phyloP scores from a whole-genome alignment of 2,797 vertebrate species.

The Acanthurus leucopareius region DNA sequence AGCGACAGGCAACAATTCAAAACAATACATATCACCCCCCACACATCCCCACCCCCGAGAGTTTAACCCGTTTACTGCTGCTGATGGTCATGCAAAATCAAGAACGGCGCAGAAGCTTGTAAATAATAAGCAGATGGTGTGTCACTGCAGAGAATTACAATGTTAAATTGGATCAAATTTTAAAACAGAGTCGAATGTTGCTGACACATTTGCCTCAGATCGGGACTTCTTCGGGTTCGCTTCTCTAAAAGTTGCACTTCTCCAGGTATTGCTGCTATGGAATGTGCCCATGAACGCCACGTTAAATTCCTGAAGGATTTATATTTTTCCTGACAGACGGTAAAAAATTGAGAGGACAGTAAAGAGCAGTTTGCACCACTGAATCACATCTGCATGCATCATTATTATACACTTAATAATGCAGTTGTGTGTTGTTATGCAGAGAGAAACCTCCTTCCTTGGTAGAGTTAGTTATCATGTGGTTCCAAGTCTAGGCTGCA shows the following conservation, averaged over 20 bases:
- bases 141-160: no score
- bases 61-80: slow-evolving; percentile 12
- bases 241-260: no score
- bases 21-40: neutral
- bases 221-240: neutral
- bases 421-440: neutral
- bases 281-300: no score
- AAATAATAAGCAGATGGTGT: neutral
- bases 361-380: neutral
- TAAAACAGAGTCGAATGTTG: no score
- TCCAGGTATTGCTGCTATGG: no score
- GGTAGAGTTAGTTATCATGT: neutral
- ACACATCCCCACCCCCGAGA: neutral
- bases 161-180: no score
- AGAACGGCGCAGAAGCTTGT: neutral
- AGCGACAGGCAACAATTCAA: neutral
- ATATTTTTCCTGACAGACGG: neutral
- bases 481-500: slow-evolving; percentile 1
- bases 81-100: neutral
- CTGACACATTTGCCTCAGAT: no score
- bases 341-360: neutral
- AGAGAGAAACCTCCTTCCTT: slow-evolving; percentile 17
- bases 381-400: neutral
- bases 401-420: neutral
- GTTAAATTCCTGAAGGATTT: neutral